These are phyloP conservation scores for Corythaixoides concolor DNA, from an alignment of 2,113 vertebrate species.

Conservation along the genomic window DNA sequence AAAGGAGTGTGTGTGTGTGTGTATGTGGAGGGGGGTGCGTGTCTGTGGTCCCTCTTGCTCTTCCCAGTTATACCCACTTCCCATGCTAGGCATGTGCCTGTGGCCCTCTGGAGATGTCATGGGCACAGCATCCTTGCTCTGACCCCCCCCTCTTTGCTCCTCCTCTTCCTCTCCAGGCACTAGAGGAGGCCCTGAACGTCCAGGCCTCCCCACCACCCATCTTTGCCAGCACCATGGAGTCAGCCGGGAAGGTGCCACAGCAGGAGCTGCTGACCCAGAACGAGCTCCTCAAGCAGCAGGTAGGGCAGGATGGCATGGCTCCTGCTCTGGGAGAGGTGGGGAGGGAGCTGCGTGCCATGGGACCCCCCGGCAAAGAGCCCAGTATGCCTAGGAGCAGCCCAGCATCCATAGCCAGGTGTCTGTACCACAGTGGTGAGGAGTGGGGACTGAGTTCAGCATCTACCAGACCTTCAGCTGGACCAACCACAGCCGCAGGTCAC, in stretches of 20 bases:
- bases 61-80: not conserved
- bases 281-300: conserved; percentile 87
- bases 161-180: conserved; percentile 75
- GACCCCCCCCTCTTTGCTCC: not conserved
- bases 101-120: not conserved
- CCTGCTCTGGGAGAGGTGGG: too few species aligned
- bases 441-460: rapidly evolving
- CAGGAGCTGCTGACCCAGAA: conserved; percentile 95
- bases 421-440: not conserved
- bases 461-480: not conserved
- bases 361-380: not conserved
- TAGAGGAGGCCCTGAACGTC: conserved; percentile 91
- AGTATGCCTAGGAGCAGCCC: not conserved
- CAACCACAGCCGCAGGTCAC: not conserved
- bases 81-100: rapidly evolving
- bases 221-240: conserved; percentile 76
- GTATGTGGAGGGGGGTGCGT: too few species aligned
- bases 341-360: not conserved
- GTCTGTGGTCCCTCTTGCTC: not conserved
- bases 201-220: conserved; percentile 81
- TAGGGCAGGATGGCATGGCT: not conserved
- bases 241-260: conserved; percentile 75
- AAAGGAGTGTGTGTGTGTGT: too few species aligned
- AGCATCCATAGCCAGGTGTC: not conserved
- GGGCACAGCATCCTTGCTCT: not conserved